Percentiles rank a stretch among this genome's conserved stretches.
These are phyloP conservation scores for Aphidoletes aphidimyza DNA, from an alignment of 2,888 invertebrate species.

Conservation along the genomic window DNA sequence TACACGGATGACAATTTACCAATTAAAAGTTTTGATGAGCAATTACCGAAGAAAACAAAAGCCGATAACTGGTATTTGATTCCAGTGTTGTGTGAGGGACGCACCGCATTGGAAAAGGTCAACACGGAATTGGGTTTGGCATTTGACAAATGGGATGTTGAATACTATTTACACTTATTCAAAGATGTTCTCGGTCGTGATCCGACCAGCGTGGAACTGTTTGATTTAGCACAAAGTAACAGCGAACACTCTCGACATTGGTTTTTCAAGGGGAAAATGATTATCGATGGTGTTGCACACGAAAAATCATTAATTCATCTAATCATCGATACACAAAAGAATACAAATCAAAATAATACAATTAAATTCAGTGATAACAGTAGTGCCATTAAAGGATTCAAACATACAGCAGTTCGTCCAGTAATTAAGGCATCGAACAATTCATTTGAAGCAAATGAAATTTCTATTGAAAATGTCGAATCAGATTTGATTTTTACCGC, in stretches of 20 bases:
- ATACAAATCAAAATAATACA: slow-evolving; percentile 91
- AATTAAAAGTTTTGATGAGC: slow-evolving; percentile 75
- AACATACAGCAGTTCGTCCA: slow-evolving; percentile 77
- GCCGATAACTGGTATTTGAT: slow-evolving; percentile 86
- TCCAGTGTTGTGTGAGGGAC: slow-evolving; percentile 81
- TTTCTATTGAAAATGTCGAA: slow-evolving; percentile 71
- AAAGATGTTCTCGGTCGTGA: slow-evolving; percentile 83
- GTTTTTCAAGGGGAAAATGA: slow-evolving; percentile 95
- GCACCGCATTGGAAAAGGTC: slow-evolving; percentile 81
- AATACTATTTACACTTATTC: slow-evolving; percentile 90
- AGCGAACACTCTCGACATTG: slow-evolving; percentile 99
- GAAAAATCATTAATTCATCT: slow-evolving; percentile 88
- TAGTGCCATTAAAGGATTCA: slow-evolving; percentile 89
- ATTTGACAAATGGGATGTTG: slow-evolving; percentile 92
- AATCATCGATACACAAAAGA: slow-evolving; percentile 89
- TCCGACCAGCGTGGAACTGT: slow-evolving; percentile 97
- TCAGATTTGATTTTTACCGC: slow-evolving; percentile 97
- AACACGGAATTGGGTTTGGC: slow-evolving; percentile 85
- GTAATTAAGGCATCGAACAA: slow-evolving; percentile 63
- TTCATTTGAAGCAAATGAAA: slow-evolving; percentile 70
- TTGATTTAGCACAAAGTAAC: slow-evolving; percentile 97
- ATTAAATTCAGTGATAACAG: slow-evolving; percentile 98
- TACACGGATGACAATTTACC: slow-evolving; percentile 77
- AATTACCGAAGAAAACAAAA: slow-evolving; percentile 68
- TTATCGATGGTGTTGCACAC: slow-evolving; percentile 81